Base-by-base conservation (phyloP, 2,888 invertebrate species). In the Campoplex capitator region DNA sequence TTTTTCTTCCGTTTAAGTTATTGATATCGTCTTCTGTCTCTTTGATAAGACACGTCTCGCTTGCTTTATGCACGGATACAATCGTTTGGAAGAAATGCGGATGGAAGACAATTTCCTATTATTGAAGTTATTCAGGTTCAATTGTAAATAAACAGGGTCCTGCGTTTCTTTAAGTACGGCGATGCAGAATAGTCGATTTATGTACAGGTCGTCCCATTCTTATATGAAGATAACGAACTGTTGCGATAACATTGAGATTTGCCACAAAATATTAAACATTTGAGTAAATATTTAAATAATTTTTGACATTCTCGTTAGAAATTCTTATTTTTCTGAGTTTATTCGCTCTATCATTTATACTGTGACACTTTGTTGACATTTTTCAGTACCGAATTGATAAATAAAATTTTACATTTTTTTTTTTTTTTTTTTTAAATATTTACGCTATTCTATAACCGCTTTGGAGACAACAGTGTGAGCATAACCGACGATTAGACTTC, bases 111-210 rank as follows among this genome's bases (percentile, higher is more conserved):
- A 82, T 88, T 80, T 81, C 71, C 54, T 54, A 71, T 56, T 54
- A 71, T 56, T 78, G 45, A 75, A 82, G 28, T 65, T 54, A 76
- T 71, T 83, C 71, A 71, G 83, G 62, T 88, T 89, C 81, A 85
- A 84, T 88, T 89, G 86, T 89, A 89, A 88, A 89, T 88, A 86
- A 86, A 82, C 74, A 83, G 83, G 71, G 68, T 88, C 75, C 79
- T 71, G 83, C 67, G 82, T 78, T 79, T 83, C 79, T 58, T 67
- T 45, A 75, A 79, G 68, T 76, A 87, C 35, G 73, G 71, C 62
- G 73, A 78, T 78, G 48, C 83, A 83, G 80, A 84, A 54, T 70
- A 73, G 62, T 54, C 54, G 70, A 45, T 62, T 18, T 28, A 62
- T 62, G 28, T 45, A 18, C 16, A 9, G 2, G 62, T 28, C 51